Base-by-base conservation (phyloP, 2,888 invertebrate species). In the Tillus elongatus region DNA sequence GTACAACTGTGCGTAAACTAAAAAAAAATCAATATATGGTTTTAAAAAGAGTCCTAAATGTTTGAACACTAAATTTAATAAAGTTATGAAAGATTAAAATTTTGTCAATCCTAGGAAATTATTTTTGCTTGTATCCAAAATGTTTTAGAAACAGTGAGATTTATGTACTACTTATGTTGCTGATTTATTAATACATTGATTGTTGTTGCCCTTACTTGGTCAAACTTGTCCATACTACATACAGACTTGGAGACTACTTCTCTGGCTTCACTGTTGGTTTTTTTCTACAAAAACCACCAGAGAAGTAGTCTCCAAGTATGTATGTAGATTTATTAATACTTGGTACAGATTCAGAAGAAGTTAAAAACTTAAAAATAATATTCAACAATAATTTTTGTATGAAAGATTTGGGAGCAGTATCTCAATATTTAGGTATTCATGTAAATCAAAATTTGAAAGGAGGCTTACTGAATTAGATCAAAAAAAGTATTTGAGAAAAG, bases 51-150 rank as follows among this genome's bases (percentile, higher is more conserved):
- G 30, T 19, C 36, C 36, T 3, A 36, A 35, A 43, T 42, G 40
- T 35, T 51, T 50, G 50, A 46, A 51, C 35, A 33, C 28, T 6
- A 47, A 46, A 35, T 44, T 49, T 40, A 31, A 49, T 39, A 24
- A 26, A 19, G 32, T 42, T 19, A 44, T 46, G 32, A 19, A 10
- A 14, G 36, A 35, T 10, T 12, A 38, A 16, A 28, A 30, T 9
- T 46, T 44, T 37, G 14, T 3, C 4, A 33, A 42, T 37, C 39
- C 40, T 14, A 14, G 39, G 16, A 38, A 11, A n/a, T 41, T 44
- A 48, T 31, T 35, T 36, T 31, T 46, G 44, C 31, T 10, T 46
- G 12, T 46, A 46, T 34, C 28, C 16, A n/a, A 42, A 41, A 28
- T 11, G 15, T 30, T 32, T 10, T 30, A 14, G 33, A 2, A 16